Conservation (phyloP, 2,888 invertebrate genomes). For the Ectemnius cavifrons region DNA sequence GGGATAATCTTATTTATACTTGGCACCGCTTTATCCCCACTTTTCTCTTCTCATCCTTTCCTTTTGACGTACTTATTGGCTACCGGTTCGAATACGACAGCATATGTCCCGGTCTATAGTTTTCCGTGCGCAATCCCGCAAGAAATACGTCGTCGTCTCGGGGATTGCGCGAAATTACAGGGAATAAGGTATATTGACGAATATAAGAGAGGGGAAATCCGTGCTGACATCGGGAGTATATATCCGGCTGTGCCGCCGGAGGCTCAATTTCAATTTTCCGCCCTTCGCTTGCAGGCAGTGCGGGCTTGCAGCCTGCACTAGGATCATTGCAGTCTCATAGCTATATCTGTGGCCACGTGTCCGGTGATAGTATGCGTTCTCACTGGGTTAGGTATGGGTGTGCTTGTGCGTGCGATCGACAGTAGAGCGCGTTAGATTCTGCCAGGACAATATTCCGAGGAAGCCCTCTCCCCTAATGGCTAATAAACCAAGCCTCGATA, state of each 20-base stretch:
- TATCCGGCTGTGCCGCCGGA: constrained; percentile 35
- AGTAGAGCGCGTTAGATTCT: constrained; percentile 43
- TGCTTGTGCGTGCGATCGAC: constrained; percentile 33
- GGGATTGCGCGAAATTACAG: constrained; percentile 32
- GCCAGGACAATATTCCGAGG: constrained; percentile 53
- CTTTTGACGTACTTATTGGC: neutral
- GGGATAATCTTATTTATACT: neutral
- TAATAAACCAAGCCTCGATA: constrained; percentile 55
- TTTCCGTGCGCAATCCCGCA: neutral
- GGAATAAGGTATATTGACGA: constrained; percentile 30
- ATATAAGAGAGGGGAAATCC: constrained; percentile 27
- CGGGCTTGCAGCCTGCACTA: constrained; percentile 51
- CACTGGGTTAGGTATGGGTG: neutral
- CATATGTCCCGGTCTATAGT: neutral
- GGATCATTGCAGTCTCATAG: constrained; percentile 32
- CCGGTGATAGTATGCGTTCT: neutral
- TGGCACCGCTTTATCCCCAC: neutral
- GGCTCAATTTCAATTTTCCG: constrained; percentile 62
- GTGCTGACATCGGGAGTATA: constrained; percentile 41
- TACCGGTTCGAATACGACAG: neutral
- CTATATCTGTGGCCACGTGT: too few species aligned
- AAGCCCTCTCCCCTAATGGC: constrained; percentile 48
- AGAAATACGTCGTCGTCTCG: neutral
- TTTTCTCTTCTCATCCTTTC: neutral
- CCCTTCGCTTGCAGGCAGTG: constrained; percentile 57